A percentile compares a stretch with the other conserved stretches of the same genome.
These are phyloP conservation scores for Nomada hirtipes DNA, from an alignment of 2,888 invertebrate species.

Conservation along the genomic window DNA sequence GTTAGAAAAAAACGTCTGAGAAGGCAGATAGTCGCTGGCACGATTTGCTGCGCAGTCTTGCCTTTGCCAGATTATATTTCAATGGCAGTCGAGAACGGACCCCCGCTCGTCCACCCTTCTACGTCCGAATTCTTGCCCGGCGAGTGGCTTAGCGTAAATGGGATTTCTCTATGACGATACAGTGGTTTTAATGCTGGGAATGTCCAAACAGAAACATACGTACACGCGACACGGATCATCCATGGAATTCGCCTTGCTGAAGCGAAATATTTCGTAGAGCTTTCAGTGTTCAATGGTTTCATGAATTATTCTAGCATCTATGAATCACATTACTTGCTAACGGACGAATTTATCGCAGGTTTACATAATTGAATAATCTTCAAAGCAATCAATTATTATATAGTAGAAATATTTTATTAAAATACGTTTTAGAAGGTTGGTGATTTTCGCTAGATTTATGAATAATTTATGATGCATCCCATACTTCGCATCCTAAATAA, in stretches of 20 bases:
- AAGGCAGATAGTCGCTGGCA: constrained; percentile 66
- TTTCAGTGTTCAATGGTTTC: constrained; percentile 62
- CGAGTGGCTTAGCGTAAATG: constrained; percentile 62
- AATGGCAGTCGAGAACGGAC: constrained; percentile 42
- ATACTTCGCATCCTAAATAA: too few species aligned
- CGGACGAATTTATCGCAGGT: neutral
- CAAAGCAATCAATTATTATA: too few species aligned
- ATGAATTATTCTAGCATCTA: constrained; percentile 77
- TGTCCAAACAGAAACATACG: constrained; percentile 36
- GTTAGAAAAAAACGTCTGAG: constrained; percentile 17
- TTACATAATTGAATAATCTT: neutral
- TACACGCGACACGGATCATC: constrained; percentile 14
- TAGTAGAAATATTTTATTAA: too few species aligned
- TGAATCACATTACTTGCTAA: neutral
- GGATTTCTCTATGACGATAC: constrained; percentile 49
- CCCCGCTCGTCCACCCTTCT: constrained; percentile 29
- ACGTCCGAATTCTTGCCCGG: constrained; percentile 35
- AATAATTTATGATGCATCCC: too few species aligned
- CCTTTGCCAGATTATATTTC: constrained; percentile 59
- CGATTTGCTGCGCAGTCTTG: constrained; percentile 53
- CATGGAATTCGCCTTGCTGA: constrained; percentile 16
- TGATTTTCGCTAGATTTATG: too few species aligned
- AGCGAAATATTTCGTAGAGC: neutral
- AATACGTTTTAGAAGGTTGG: too few species aligned
- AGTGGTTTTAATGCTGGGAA: constrained; percentile 34